Base-by-base conservation (phyloP, 1,140 invertebrate genomes). In the Periplaneta americana region DNA sequence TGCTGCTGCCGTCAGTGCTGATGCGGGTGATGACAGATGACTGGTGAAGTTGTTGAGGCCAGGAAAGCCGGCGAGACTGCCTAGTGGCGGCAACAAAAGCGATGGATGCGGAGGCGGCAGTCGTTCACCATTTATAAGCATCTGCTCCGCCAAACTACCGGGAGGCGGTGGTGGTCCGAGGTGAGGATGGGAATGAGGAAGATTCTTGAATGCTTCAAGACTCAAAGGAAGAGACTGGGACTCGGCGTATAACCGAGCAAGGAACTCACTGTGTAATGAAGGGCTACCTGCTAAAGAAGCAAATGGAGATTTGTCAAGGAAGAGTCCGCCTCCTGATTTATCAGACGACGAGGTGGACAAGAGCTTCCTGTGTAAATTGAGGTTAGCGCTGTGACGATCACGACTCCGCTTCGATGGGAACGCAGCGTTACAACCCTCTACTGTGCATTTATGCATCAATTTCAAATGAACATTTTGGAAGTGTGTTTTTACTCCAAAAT, bases 401-500 rank as follows among this genome's bases (percentile, higher is more conserved):
- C 97, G 92, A 83, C 95, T 97, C 77, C 97, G 89, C 87, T 97
- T 98, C 0, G 97, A 98, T n/a, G 96, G 96, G 86, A 99, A 99
- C 0, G 96, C 94, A 0, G 97, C 97, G 87, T 96, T 97, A 86
- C 98, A 99, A n/a, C 98, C 97, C 82, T 98, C 96, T 4, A 98
- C 95, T 83, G 94, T 97, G 89, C 98, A 99, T 85, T 96, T 96
- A 88, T 99, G 97, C 94, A 98, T 98, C 81, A 98, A 88, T 88
- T 98, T 98, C 74, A 98, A 92, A 89, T 99, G 98, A 0, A 97
- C 96, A 87, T 97, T 98, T 89, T 98, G 97, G 88, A 97, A 98
- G 86, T 99, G 98, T 0, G 96, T 97, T 88, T 98, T 98, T 1
- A 98, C 93, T n/a, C 95, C 95, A 86, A 98, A 98, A 85, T 97